These are phyloP conservation scores for Atopsyche davidsoni DNA, from an alignment of 1,140 invertebrate species.

Conservation along the genomic window DNA sequence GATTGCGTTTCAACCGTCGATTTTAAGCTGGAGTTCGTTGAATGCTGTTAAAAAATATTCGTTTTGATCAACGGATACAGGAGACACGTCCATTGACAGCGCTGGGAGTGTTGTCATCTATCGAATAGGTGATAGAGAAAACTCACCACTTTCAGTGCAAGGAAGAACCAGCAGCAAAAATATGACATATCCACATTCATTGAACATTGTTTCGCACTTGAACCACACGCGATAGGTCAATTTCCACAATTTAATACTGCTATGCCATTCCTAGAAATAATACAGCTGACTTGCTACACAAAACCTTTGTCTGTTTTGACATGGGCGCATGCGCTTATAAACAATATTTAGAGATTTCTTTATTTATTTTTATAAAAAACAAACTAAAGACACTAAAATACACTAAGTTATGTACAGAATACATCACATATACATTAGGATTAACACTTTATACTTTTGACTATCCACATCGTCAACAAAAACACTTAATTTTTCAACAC, in stretches of 20 bases:
- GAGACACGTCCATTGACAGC: too few species aligned
- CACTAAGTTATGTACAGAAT: constrained; percentile 9
- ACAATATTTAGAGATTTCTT: constrained; percentile 28
- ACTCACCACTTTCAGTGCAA: constrained; percentile 54
- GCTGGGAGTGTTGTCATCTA: too few species aligned
- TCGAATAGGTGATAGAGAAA: too few species aligned
- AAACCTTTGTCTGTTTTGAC: constrained; percentile 53
- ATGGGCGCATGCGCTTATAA: constrained; percentile 47
- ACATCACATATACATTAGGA: constrained; percentile 15
- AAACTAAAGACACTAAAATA: constrained; percentile 19
- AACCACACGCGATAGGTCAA: constrained; percentile 13
- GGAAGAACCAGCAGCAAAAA: constrained; percentile 51
- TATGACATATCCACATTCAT: constrained; percentile 53
- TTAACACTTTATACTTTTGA: constrained; percentile 14
- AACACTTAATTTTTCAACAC: too few species aligned
- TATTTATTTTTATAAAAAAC: constrained; percentile 14
- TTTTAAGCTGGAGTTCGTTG: too few species aligned
- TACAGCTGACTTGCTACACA: constrained; percentile 53
- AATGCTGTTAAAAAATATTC: too few species aligned
- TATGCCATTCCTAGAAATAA: constrained; percentile 32
- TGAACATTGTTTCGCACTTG: constrained; percentile 49
- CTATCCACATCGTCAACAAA: constrained; percentile 25
- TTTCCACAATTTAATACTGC: constrained; percentile 26
- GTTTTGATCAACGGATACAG: too few species aligned
- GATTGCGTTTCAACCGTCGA: too few species aligned